Conservation (phyloP, 2,888 invertebrate genomes). For the Unio delphinus region DNA sequence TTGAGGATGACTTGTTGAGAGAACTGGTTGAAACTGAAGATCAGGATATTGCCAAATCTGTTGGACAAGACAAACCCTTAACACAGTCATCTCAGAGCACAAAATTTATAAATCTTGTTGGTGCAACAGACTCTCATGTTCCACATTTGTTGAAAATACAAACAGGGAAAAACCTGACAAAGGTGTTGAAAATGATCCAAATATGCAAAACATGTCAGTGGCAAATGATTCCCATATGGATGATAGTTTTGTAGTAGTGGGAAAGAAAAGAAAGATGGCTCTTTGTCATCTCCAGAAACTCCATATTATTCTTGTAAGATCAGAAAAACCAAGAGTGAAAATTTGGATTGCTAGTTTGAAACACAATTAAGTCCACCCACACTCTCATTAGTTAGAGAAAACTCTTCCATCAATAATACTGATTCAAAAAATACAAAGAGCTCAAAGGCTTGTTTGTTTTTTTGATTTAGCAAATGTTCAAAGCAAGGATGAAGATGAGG, state of each 20-base stretch:
- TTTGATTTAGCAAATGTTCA: constrained; percentile 8
- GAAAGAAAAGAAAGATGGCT: constrained; percentile 35
- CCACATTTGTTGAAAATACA: not conserved
- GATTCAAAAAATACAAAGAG: not conserved
- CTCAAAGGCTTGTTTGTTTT: constrained; percentile 2
- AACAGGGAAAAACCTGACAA: not conserved
- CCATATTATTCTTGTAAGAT: not conserved
- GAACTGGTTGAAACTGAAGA: too few relatives aligned
- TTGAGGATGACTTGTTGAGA: too few relatives aligned
- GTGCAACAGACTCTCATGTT: not conserved
- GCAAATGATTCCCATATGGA: constrained; percentile 19
- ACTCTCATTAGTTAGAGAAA: not conserved
- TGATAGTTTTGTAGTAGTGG: constrained; percentile 46
- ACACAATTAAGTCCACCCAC: constrained; percentile 7
- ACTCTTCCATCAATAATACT: not conserved
- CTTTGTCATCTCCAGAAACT: constrained; percentile 32
- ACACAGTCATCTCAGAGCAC: too few relatives aligned
- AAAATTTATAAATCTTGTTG: too few relatives aligned
- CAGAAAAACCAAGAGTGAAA: too few relatives aligned
- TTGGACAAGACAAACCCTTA: too few relatives aligned
- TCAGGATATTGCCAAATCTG: too few relatives aligned
- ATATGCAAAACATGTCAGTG: not conserved
- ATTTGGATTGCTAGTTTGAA: constrained; percentile 8
- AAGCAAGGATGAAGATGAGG: constrained; percentile 29
- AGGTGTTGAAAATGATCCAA: not conserved